Conservation (phyloP, 1,140 invertebrate species). For the Trissolcus basalis region DNA sequence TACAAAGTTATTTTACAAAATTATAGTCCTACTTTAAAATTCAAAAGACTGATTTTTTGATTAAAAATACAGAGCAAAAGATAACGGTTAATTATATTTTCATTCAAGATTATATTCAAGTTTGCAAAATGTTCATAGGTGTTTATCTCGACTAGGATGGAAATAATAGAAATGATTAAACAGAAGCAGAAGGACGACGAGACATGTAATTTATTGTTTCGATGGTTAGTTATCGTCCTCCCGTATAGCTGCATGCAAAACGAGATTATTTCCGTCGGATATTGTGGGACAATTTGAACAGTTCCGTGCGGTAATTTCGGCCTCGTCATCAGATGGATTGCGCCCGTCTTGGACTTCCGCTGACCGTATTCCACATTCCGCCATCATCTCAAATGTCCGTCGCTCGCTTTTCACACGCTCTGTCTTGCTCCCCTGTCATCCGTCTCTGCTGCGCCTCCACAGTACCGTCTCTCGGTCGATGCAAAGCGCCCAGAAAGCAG, state of each 20-base stretch:
- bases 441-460: conserved; percentile 6
- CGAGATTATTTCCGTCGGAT: conserved; percentile 71
- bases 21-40: no score
- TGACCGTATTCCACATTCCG: conserved; percentile 33
- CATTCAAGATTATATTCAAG: no score
- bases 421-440: conserved; percentile 4
- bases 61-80: no score
- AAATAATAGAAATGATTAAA: conserved; percentile 16
- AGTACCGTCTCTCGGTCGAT: conserved; percentile 12
- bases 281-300: conserved; percentile 66
- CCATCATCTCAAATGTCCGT: conserved; percentile 19
- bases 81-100: not conserved
- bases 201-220: conserved; percentile 24
- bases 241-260: conserved; percentile 36
- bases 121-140: no score
- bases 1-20: no score
- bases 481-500: conserved; percentile 56
- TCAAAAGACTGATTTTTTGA: no score
- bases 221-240: not conserved
- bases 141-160: not conserved
- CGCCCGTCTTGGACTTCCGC: conserved; percentile 52
- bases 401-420: conserved; percentile 9
- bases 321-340: conserved; percentile 61
- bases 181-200: not conserved
- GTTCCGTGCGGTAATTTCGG: conserved; percentile 64